Conservation (phyloP, 1,140 invertebrate species). For the Phymastichus coffea region DNA sequence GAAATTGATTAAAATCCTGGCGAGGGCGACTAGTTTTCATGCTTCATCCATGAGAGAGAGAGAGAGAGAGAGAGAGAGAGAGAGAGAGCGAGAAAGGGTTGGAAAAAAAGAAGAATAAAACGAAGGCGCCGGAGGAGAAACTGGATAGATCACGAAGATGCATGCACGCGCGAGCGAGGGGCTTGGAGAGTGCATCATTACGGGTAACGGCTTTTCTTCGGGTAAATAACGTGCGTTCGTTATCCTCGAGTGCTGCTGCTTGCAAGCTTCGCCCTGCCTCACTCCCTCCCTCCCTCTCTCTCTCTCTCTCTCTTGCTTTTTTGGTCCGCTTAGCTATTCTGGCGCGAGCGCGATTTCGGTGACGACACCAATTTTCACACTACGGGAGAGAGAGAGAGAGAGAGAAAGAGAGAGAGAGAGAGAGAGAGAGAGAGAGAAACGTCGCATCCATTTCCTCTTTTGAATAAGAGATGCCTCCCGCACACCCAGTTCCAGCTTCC, state of each 20-base stretch:
- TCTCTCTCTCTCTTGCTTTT: too few relatives aligned
- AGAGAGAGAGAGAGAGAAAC: background rate
- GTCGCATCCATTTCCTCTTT: constrained; percentile 12
- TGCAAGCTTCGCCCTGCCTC: constrained; percentile 1
- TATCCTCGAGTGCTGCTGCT: background rate
- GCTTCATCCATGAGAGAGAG: too few relatives aligned
- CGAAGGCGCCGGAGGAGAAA: too few relatives aligned
- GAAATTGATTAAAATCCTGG: too few relatives aligned
- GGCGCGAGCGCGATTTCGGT: too few relatives aligned
- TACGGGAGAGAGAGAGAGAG: too few relatives aligned
- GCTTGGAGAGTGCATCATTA: constrained; percentile 29
- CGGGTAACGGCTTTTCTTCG: constrained; percentile 29
- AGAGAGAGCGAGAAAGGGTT: background rate
- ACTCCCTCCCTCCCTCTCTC: background rate
- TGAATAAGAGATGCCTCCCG: constrained; percentile 17
- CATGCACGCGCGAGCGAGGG: background rate
- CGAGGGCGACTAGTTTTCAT: too few relatives aligned
- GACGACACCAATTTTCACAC: too few relatives aligned
- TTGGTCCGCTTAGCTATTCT: too few relatives aligned
- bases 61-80: background rate
- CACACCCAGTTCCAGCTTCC: background rate
- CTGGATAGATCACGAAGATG: too few relatives aligned
- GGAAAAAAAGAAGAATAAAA: background rate
- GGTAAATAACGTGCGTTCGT: constrained; percentile 27
- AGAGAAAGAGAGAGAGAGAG: too few relatives aligned